Conservation (phyloP, 1,140 invertebrate genomes). For the Drosophila sulfurigaster region DNA sequence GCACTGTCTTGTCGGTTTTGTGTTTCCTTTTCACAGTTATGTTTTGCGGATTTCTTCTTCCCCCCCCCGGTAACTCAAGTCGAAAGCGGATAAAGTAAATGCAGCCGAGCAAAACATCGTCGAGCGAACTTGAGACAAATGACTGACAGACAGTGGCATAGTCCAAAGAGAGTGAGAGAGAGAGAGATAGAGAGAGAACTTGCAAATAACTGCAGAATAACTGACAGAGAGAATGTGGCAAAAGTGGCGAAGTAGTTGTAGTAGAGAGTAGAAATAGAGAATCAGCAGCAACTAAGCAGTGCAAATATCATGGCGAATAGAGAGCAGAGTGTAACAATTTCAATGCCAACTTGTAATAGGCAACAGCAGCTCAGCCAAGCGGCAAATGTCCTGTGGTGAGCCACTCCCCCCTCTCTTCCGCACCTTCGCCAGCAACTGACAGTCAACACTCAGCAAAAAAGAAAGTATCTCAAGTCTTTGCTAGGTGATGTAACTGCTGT, state of each 20-base stretch:
- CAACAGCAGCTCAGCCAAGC: conserved; percentile 53
- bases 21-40: conserved; percentile 8
- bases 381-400: conserved; percentile 69
- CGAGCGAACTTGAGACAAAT: not conserved
- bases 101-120: conserved; percentile 5
- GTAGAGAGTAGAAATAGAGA: not conserved
- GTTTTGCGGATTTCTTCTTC: not conserved
- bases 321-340: conserved; percentile 21
- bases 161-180: too few species aligned
- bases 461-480: conserved; percentile 33
- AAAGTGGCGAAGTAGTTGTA: too few species aligned
- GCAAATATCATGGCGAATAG: not conserved
- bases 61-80: not conserved
- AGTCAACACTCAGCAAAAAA: not conserved
- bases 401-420: not conserved
- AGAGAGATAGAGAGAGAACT: not conserved
- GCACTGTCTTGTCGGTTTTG: not conserved
- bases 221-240: too few species aligned
- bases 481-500: conserved; percentile 58
- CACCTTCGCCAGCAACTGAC: not conserved
- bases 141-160: conserved; percentile 9
- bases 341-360: conserved; percentile 72
- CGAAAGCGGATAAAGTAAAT: conserved; percentile 3
- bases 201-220: not conserved
- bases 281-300: not conserved